Base-by-base conservation (phyloP, 2,888 invertebrate genomes). In the Tetragnatha montana region DNA sequence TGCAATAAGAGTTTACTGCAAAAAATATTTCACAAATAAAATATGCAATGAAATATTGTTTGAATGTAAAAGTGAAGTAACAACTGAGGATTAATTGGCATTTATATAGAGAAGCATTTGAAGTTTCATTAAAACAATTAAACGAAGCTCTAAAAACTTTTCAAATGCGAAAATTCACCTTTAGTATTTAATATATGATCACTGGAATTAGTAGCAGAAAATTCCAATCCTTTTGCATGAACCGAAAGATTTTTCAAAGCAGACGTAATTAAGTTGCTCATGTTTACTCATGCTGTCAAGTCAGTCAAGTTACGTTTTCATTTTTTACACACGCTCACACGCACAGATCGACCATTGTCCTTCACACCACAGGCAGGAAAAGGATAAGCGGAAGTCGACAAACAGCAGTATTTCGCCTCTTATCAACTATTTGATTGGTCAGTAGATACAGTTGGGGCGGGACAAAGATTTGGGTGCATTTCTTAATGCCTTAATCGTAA, bases 231-330 rank as follows among this genome's bases (percentile, higher is more conserved):
- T 85, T 85, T 89, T 47, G 80, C 49, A 70, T 84, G 81, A 19
- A 89, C 50, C 7, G 89, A 85, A 49, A 89, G 81, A 71, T 85
- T 89, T 89, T 89, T 89, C 51, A 89, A 81, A 70, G 89, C 89
- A 80, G 89, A 85, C 73, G 84, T 82, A 49, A 89, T 75, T 84
- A 89, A 85, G 60, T 85, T 89, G 85, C 50, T 89, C 89, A 89
- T 89, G 47, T 73, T 89, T 84, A 49, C 35, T 51, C 22, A 70
- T 71, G 47, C 17, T 60, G 60, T 10, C 12, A 35, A 47, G 75
- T 75, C 35, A 47, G 60, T 10, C 12, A 35, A 47, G 75, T 75
- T 75, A 47, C 75, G 75, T 75, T 75, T 75, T 47, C 35, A 4
- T 35, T 35, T 35, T 35, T 35, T 35, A 35, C 35, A 4, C 35